Evolutionary conservation across 2,797 vertebrate species (phyloP).

Genomic region (Sciaenops ocellatus): DNA sequence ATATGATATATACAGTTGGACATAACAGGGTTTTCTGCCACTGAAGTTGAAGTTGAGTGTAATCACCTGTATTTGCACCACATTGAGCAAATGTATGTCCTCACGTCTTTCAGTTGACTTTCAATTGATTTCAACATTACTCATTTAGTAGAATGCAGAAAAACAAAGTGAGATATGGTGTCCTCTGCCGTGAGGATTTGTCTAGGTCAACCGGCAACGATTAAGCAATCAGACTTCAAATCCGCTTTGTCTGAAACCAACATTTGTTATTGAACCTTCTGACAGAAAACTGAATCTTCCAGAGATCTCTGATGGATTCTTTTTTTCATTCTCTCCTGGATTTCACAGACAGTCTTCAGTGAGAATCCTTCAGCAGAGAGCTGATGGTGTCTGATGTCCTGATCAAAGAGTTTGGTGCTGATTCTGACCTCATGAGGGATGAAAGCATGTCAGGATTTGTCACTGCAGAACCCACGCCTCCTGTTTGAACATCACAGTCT

Average conservation of each 20-base stretch:
- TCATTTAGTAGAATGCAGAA: not conserved
- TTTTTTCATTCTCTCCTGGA: slow-evolving; percentile 4
- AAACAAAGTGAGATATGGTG: not conserved
- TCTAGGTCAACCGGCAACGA: slow-evolving; percentile 5
- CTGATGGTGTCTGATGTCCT: slow-evolving; percentile 50
- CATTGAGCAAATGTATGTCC: not conserved
- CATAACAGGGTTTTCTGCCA: too few relatives aligned
- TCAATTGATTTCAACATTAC: not conserved
- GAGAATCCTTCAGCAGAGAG: slow-evolving; percentile 35
- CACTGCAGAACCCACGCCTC: slow-evolving; percentile 17
- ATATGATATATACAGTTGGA: too few relatives aligned
- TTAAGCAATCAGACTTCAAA: not conserved
- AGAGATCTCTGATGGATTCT: not conserved
- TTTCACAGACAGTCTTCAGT: slow-evolving; percentile 11
- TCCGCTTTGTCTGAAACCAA: slow-evolving; percentile 8
- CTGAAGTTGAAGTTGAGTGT: too few relatives aligned
- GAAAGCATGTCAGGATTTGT: slow-evolving; percentile 44
- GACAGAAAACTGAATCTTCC: not conserved
- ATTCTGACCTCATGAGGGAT: slow-evolving; percentile 46
- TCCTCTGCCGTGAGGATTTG: not conserved
- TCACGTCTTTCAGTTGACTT: not conserved
- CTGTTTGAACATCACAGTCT: slow-evolving; percentile 49
- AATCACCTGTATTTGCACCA: not conserved
- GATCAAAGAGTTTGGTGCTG: slow-evolving; percentile 45
- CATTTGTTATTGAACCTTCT: slow-evolving; percentile 15